A percentile compares a stretch with the other conserved stretches of the same genome.
Evolutionary conservation across 2,797 vertebrate genomes (phyloP).

Genomic region (Austrolebias charrua): DNA sequence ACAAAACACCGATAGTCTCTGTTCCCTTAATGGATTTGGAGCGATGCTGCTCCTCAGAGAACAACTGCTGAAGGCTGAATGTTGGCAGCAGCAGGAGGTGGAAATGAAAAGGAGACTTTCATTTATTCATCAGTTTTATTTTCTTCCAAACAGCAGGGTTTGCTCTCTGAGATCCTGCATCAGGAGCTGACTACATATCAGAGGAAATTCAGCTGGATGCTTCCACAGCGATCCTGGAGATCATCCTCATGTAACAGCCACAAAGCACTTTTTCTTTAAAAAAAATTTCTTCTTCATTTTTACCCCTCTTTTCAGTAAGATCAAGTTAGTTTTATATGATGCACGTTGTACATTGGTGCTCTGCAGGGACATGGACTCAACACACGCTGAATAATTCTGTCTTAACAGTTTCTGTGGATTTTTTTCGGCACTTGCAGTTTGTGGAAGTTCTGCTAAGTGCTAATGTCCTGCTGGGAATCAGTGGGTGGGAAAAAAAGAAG

Average conservation of each 20-base stretch:
- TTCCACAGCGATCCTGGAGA: background rate
- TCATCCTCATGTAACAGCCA: background rate
- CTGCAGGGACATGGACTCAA: background rate
- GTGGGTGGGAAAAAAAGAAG: background rate
- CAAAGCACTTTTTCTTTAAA: no score
- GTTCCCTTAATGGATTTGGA: slow-evolving; percentile 41
- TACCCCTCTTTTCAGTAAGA: no score
- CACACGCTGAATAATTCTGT: background rate
- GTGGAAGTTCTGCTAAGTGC: background rate
- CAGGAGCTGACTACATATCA: background rate
- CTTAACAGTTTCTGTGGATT: background rate
- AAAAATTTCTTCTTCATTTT: background rate
- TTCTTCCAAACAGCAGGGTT: slow-evolving; percentile 19
- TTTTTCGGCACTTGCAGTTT: background rate
- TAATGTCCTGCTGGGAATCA: background rate
- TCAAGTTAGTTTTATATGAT: background rate
- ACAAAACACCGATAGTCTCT: slow-evolving; percentile 24
- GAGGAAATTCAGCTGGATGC: background rate
- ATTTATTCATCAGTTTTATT: slow-evolving; percentile 53
- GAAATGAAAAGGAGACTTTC: slow-evolving; percentile 44
- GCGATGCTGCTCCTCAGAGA: slow-evolving; percentile 22
- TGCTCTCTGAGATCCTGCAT: slow-evolving; percentile 20
- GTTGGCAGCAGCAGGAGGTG: slow-evolving; percentile 36
- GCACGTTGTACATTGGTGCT: background rate
- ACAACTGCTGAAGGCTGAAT: slow-evolving; percentile 5